These are phyloP conservation scores for Phaonia tiefii DNA, from an alignment of 2,888 invertebrate species.

Conservation along the genomic window DNA sequence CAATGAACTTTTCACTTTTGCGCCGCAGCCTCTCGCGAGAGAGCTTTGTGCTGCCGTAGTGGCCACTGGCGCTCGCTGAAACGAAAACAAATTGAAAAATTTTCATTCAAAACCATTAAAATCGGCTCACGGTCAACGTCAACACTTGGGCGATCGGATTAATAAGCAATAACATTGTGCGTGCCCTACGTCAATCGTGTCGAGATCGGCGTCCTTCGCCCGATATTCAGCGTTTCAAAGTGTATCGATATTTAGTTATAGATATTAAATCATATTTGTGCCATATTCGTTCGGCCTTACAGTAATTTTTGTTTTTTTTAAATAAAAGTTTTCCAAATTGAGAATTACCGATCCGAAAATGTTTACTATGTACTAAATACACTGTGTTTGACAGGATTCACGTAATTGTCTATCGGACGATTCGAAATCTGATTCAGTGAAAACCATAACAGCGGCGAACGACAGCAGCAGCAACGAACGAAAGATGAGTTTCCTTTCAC, in stretches of 20 bases:
- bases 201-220: constrained; percentile 57
- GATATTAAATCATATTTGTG: no score
- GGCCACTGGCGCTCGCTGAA: constrained; percentile 18
- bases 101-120: constrained; percentile 71
- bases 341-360: constrained; percentile 1
- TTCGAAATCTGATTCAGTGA: background rate
- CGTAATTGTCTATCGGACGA: constrained; percentile 47
- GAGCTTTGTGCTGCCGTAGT: constrained; percentile 1
- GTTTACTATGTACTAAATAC: constrained; percentile 25
- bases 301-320: background rate
- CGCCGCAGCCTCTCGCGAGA: constrained; percentile 42
- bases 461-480: constrained; percentile 24
- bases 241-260: constrained; percentile 16
- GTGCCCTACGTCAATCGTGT: constrained; percentile 51
- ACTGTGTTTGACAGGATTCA: constrained; percentile 44
- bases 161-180: constrained; percentile 29
- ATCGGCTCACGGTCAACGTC: constrained; percentile 76
- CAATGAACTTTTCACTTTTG: constrained; percentile 55
- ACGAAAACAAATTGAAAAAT: constrained; percentile 68
- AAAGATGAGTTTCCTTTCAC: constrained; percentile 73
- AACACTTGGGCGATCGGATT: constrained; percentile 64
- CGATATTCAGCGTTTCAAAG: constrained; percentile 61
- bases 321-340: constrained; percentile 1
- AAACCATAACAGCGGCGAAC: no score
- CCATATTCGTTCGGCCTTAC: no score